Percentiles rank a stretch among this genome's conserved stretches.
Evolutionary conservation across 2,797 vertebrate species (phyloP).

Genomic region (Scolopax bukidnonensis): DNA sequence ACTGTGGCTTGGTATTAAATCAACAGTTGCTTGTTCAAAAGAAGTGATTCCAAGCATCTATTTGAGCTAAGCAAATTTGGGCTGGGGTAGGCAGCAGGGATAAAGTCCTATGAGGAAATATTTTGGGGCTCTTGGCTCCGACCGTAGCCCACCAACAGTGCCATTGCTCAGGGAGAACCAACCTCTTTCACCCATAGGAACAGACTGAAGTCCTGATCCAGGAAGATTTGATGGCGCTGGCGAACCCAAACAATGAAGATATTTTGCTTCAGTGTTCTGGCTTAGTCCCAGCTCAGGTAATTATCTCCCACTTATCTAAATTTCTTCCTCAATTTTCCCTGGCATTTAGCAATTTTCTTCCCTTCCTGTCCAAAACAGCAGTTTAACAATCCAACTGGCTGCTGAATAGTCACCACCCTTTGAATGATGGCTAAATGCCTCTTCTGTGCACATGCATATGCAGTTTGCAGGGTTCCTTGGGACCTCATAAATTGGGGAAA

Average conservation of each 20-base stretch:
- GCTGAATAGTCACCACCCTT: not conserved
- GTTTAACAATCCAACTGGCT: not conserved
- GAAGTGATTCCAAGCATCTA: not conserved
- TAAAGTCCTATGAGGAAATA: not conserved
- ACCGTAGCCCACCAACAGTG: not conserved
- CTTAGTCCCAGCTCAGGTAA: conserved; percentile 41
- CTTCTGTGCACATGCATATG: not conserved
- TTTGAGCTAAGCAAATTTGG: not conserved
- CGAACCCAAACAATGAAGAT: not conserved
- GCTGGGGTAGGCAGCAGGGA: not conserved
- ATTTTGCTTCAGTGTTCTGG: not conserved
- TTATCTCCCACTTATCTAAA: conserved; percentile 45
- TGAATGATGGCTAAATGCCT: not conserved
- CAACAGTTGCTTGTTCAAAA: conserved; percentile 28
- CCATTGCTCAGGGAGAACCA: not conserved
- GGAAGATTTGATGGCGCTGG: not conserved
- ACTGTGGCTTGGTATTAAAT: not conserved
- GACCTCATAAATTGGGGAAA: not conserved
- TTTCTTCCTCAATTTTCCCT: conserved; percentile 45
- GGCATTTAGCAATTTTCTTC: conserved; percentile 32
- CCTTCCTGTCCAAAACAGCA: not conserved
- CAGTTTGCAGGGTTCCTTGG: not conserved
- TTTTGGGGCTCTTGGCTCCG: not conserved
- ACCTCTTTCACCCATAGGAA: not conserved
- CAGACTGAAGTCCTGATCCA: not conserved